phyloP scores from a whole-genome alignment of 2,888 invertebrate genomes.

The Lacanobia wlatinum region DNA sequence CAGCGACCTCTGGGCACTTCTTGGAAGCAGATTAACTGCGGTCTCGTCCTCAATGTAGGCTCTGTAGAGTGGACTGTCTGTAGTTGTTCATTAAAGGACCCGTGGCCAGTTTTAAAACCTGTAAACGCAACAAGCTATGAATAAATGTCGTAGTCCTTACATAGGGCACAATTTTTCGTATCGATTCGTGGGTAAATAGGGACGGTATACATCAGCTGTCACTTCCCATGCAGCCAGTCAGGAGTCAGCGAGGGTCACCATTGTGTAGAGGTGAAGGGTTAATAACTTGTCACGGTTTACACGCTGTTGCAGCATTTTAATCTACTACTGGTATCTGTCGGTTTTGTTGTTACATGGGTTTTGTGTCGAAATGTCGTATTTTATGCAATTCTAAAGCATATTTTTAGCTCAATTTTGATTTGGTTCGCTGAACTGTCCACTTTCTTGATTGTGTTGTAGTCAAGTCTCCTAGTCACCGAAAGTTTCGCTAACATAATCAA shows the following conservation, averaged over 20 bases:
- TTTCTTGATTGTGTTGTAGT: no score
- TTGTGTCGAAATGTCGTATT: background rate
- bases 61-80: background rate
- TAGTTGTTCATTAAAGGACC: no score
- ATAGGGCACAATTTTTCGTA: no score
- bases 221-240: conserved; percentile 48
- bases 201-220: conserved; percentile 50
- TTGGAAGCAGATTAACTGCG: background rate
- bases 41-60: background rate
- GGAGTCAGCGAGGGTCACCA: conserved; percentile 42
- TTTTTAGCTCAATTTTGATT: background rate
- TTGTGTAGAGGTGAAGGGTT: conserved; percentile 53
- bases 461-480: no score
- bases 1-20: background rate
- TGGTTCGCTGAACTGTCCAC: no score
- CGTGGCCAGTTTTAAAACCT: no score
- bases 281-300: conserved; percentile 55
- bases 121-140: no score
- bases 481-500: no score
- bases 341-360: conserved; percentile 10
- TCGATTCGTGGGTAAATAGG: conserved; percentile 38
- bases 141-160: no score
- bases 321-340: conserved; percentile 9
- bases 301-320: conserved; percentile 46
- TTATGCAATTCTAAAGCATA: background rate